Evolutionary conservation across 2,113 vertebrate genomes (phyloP).

Genomic region (Ailuropoda melanoleuca): DNA sequence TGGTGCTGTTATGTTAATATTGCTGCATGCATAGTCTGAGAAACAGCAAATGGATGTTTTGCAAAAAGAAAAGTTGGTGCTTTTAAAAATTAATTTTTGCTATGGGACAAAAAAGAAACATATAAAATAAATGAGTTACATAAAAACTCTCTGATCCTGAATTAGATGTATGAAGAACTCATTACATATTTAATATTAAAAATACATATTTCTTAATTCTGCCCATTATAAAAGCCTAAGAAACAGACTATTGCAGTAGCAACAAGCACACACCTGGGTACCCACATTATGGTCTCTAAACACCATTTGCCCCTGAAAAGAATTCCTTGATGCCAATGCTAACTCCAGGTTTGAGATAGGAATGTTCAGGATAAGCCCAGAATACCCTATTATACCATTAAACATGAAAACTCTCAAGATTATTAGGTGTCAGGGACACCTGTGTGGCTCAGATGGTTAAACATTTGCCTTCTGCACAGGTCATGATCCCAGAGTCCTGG

Average conservation of each 20-base stretch:
- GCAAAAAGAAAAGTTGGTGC: neutral
- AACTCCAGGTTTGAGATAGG: neutral
- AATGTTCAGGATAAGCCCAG: neutral
- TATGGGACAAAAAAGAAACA: slow-evolving; percentile 9
- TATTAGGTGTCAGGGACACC: neutral
- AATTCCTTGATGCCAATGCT: neutral
- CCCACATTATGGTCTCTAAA: slow-evolving; percentile 2
- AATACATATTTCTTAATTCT: neutral
- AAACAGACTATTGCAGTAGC: neutral
- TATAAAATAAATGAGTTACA: slow-evolving; percentile 25
- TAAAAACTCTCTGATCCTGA: slow-evolving; percentile 1
- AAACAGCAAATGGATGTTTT: slow-evolving; percentile 34
- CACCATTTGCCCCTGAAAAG: neutral
- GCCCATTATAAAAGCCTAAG: neutral
- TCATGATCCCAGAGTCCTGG: too few species aligned
- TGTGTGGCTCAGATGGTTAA: too few species aligned
- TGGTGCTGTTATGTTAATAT: neutral
- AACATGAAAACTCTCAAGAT: slow-evolving; percentile 19
- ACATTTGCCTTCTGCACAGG: too few species aligned
- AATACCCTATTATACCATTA: slow-evolving; percentile 23
- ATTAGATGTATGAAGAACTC: neutral
- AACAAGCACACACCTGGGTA: neutral
- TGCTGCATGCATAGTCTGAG: neutral
- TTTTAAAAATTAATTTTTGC: slow-evolving; percentile 27
- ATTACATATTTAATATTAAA: neutral